A percentile compares a stretch with the other conserved stretches of the same genome.
Conservation (phyloP, 2,888 invertebrate genomes). For the Latrodectus hesperus region DNA sequence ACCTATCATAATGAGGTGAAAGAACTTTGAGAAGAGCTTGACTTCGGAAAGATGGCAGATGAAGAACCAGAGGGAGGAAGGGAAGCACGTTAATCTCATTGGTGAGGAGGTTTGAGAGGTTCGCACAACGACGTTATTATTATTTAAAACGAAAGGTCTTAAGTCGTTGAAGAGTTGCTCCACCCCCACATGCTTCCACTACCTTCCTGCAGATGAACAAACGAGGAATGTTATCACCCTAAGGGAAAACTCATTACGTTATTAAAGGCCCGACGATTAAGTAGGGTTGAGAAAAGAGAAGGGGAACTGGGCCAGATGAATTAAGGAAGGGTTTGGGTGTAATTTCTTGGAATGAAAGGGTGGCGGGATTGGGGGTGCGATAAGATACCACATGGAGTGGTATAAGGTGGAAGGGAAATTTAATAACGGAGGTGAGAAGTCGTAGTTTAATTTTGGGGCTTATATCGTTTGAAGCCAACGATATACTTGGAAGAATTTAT, state of each 20-base stretch:
- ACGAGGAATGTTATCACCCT: background rate
- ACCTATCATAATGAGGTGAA: slow-evolving; percentile 28
- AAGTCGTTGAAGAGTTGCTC: too few species aligned
- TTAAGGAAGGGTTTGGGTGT: slow-evolving; percentile 17
- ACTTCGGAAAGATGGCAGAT: too few species aligned
- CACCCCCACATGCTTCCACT: too few species aligned
- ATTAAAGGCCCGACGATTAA: slow-evolving; percentile 31
- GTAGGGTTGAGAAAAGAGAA: background rate
- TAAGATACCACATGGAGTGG: too few species aligned
- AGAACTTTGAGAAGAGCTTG: slow-evolving; percentile 8
- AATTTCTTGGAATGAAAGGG: slow-evolving; percentile 20
- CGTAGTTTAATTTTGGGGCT: too few species aligned
- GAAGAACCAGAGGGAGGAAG: too few species aligned
- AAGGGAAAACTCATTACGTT: slow-evolving; percentile 34
- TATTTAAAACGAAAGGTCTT: slow-evolving; percentile 29
- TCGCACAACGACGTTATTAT: slow-evolving; percentile 36
- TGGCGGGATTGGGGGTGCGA: too few species aligned
- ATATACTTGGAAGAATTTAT: too few species aligned
- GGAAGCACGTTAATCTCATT: slow-evolving; percentile 31
- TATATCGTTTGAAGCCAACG: too few species aligned
- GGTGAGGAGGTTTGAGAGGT: slow-evolving; percentile 11
- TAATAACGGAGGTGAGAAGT: too few species aligned
- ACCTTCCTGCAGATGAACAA: too few species aligned
- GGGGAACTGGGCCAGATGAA: slow-evolving; percentile 33
- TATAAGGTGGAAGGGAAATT: too few species aligned